Conservation (phyloP, 2,888 invertebrate genomes). For the Drosophila kokeensis region DNA sequence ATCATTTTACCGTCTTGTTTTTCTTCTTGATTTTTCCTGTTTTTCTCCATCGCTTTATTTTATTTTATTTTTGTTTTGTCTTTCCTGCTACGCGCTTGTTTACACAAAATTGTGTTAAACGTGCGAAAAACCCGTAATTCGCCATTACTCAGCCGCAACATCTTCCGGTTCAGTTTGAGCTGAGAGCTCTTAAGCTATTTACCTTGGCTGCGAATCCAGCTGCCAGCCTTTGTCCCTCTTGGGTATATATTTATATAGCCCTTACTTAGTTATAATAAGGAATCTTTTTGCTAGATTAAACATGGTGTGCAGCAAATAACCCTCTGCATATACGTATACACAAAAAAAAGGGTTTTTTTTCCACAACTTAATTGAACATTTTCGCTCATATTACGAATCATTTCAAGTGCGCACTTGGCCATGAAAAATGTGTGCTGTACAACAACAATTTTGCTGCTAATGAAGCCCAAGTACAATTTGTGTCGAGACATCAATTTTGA, state of each 20-base stretch:
- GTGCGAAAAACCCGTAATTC: conserved; percentile 76
- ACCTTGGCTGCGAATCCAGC: conserved; percentile 31
- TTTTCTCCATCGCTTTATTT: neutral
- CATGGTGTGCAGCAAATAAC: conserved; percentile 41
- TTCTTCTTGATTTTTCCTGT: neutral
- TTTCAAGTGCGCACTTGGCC: conserved; percentile 59
- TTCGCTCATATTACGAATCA: conserved; percentile 61
- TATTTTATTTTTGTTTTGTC: conserved; percentile 14
- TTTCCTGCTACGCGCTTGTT: conserved; percentile 51
- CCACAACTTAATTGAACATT: conserved; percentile 72
- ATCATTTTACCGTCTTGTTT: neutral
- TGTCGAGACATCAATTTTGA: conserved; percentile 34
- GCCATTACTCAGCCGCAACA: conserved; percentile 65
- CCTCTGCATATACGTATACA: conserved; percentile 42
- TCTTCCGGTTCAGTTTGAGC: conserved; percentile 14
- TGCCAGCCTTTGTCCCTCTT: conserved; percentile 20
- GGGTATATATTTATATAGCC: conserved; percentile 25
- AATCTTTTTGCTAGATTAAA: conserved; percentile 58
- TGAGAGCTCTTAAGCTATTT: conserved; percentile 17
- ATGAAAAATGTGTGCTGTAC: conserved; percentile 27
- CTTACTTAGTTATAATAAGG: conserved; percentile 72
- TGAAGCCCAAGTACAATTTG: conserved; percentile 50
- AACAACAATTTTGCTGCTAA: conserved; percentile 49
- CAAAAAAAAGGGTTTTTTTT: conserved; percentile 27
- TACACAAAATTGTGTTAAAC: conserved; percentile 77